Evolutionary conservation across 2,888 invertebrate genomes (phyloP).

Genomic region (Bursaphelenchus okinawaensis): DNA sequence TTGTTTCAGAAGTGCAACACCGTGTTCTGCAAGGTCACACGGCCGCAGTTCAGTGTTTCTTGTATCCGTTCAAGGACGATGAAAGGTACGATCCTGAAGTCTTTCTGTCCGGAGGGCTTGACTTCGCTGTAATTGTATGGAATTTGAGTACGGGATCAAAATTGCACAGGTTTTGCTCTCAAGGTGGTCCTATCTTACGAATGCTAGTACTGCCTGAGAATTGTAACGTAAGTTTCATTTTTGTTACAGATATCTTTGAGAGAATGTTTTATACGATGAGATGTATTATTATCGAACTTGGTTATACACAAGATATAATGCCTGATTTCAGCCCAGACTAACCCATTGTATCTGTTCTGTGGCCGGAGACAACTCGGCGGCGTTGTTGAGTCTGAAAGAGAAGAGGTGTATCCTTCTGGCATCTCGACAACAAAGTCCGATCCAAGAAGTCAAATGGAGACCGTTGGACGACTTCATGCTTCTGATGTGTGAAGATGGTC

Average conservation of each 20-base stretch:
- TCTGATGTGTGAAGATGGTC: slow-evolving; percentile 91
- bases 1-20: slow-evolving; percentile 20
- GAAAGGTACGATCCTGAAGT: slow-evolving; percentile 64
- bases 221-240: slow-evolving; percentile 61
- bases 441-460: slow-evolving; percentile 67
- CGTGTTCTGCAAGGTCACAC: slow-evolving; percentile 73
- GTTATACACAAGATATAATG: slow-evolving; percentile 12
- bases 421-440: slow-evolving; percentile 87
- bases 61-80: slow-evolving; percentile 85
- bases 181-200: slow-evolving; percentile 93
- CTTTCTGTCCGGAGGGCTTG: slow-evolving; percentile 73
- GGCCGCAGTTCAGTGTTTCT: slow-evolving; percentile 84
- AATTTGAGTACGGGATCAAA: slow-evolving; percentile 65
- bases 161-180: slow-evolving; percentile 89
- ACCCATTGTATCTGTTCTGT: slow-evolving; percentile 92
- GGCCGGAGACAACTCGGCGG: slow-evolving; percentile 93
- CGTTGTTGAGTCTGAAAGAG: slow-evolving; percentile 82
- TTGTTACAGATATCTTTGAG: slow-evolving; percentile 2
- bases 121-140: slow-evolving; percentile 74
- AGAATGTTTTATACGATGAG: neutral
- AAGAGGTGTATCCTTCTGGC: slow-evolving; percentile 90
- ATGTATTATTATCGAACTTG: neutral
- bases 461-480: slow-evolving; percentile 93
- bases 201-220: slow-evolving; percentile 86
- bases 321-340: slow-evolving; percentile 79